A percentile compares a stretch with the other conserved stretches of the same genome.
phyloP scores from a whole-genome alignment of 2,113 vertebrate genomes.

The Corapipo altera region DNA sequence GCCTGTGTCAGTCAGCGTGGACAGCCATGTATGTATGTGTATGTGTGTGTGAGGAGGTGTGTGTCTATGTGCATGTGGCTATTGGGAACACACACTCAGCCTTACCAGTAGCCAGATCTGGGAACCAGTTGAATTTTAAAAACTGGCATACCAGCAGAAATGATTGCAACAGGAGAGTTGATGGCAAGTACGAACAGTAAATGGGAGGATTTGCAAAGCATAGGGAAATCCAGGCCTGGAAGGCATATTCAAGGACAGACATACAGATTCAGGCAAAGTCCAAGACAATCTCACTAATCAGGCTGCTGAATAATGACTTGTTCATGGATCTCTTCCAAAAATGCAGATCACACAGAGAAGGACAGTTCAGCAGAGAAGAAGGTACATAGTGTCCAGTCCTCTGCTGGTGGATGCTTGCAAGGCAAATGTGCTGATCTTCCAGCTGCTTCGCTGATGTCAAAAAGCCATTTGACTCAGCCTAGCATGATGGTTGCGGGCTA shows the following conservation, averaged over 20 bases:
- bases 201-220: background rate
- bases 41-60: background rate
- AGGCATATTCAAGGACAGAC: background rate
- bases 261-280: background rate
- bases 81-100: background rate
- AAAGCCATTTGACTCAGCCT: background rate
- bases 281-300: background rate
- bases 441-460: background rate
- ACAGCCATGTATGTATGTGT: fast-evolving
- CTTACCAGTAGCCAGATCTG: background rate
- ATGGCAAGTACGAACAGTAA: background rate
- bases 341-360: background rate
- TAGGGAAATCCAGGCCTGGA: background rate
- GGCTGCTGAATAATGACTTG: background rate
- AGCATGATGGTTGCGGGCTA: background rate
- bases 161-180: fast-evolving
- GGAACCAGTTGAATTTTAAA: background rate
- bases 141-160: background rate
- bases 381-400: background rate
- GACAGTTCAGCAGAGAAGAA: background rate
- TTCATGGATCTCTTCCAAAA: constrained; percentile 3
- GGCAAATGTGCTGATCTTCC: background rate
- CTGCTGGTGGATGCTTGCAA: background rate
- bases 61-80: background rate
- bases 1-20: background rate